Conservation (phyloP, 2,888 invertebrate species). For the Thelaira solivaga region DNA sequence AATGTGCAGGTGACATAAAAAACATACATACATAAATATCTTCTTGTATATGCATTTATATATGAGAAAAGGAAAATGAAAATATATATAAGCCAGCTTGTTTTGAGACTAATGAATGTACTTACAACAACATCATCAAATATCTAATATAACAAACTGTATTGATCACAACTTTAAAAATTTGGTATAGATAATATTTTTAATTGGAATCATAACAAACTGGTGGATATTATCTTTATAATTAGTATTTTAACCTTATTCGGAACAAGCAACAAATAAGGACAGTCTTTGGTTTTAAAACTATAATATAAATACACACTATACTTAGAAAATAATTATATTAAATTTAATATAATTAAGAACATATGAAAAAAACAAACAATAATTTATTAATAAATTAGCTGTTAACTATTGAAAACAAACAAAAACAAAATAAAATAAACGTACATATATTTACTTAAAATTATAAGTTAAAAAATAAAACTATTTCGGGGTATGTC, state of each 20-base stretch:
- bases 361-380: constrained; percentile 11
- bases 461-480: too few relatives aligned
- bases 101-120: too few relatives aligned
- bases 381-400: constrained; percentile 35
- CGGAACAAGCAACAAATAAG: constrained; percentile 11
- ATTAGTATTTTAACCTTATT: not conserved
- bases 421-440: not conserved
- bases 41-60: too few relatives aligned
- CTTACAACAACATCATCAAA: too few relatives aligned
- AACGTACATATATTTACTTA: constrained; percentile 8
- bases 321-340: constrained; percentile 22
- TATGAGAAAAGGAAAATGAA: too few relatives aligned
- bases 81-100: too few relatives aligned
- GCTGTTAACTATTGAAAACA: constrained; percentile 20
- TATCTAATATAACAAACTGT: too few relatives aligned
- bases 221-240: not conserved
- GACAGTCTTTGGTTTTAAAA: constrained; percentile 21
- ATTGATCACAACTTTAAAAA: too few relatives aligned
- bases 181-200: not conserved
- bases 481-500: too few relatives aligned
- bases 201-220: not conserved
- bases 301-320: constrained; percentile 15
- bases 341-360: constrained; percentile 6
- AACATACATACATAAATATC: too few relatives aligned
- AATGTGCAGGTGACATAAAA: too few relatives aligned